Evolutionary conservation across 2,797 vertebrate species (phyloP), one percentile per base, ranked within the genome.

Genomic region (Gobionotothen gibberifrons): DNA sequence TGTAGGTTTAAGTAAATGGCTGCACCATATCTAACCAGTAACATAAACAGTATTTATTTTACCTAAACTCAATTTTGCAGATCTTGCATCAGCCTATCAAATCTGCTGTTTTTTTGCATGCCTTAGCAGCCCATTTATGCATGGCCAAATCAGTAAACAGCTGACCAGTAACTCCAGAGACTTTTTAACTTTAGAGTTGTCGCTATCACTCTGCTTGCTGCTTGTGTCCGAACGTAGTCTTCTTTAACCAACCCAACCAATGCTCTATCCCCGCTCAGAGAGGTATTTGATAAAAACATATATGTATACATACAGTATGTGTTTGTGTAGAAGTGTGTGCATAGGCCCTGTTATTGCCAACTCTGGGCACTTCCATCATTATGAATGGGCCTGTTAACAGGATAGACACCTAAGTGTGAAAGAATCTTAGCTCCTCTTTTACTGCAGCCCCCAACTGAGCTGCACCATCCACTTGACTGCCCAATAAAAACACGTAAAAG

Each of bases 351-450:
- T 60, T 51, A 36, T 15, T 55, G 26, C 57, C 22, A 15, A 46
- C 7, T 5, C 48, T 55, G 56, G 54, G 32, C 54, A 58, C 42
- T 12, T 68, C 39, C 59, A 66, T 79, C 69, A 69, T 44, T 62
- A 32, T 81, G 69, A 87, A 62, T 54, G 42, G 43, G 52, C 22
- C 64, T 78, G 32, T 71, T 71, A 60, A 72, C 71, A 78, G 71
- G 72, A 83, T 79, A 74, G 82, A 89, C 89, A 92, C 86, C 90
- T 84, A 74, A 21, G 89, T 93, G 89, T 90, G 89, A 92, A 90
- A 79, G 67, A 84, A 69, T 72, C 71, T 60, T 68, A 65, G 80
- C 54, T 86, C 69, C 76, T 77, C 60, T 85, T 93, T 91, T 87
- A 91, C 78, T 85, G 85, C 73, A 44, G 82, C 73, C 78, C 70